Base-by-base conservation (phyloP, 2,888 invertebrate genomes). In the Agrypnus murinus region DNA sequence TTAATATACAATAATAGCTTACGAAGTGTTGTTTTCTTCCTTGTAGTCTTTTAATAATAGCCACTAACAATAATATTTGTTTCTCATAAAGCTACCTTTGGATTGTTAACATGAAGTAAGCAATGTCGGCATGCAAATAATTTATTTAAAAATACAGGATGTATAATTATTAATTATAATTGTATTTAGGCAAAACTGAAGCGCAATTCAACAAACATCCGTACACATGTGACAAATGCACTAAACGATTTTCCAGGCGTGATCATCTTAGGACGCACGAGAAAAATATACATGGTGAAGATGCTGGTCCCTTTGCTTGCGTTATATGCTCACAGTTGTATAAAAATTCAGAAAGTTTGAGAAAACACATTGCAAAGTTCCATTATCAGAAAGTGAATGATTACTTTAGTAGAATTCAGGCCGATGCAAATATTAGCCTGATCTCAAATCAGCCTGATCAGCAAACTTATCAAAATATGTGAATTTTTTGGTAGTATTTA, bases 261-360 rank as follows among this genome's bases (percentile, higher is more conserved):
- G 86, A 86, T 77, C 86, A 86, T 72, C 81, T 86, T 64, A 78
- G 85, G 65, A 86, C 86, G 55, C 86, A 86, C 77, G 85, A 86
- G 77, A 86, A 86, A 80, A 86, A 86, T 74, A 85, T 86, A 62
- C 86, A 86, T 73, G 86, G 86, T 12, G 86, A 86, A 75, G 86
- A 86, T 71, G 86, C 83, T 2, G 86, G 86, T 10, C 86, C 86
- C 9, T 86, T 86, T 75, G 83, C 83, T 60, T 86, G 86, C 70
- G 77, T 80, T 38, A 84, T 86, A 62, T 86, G 86, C 75, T 81
- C 84, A 48, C 86, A 86, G 72, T 73, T 86, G 57, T 86, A 86
- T 76, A 86, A 86, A 81, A 86, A 86, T 75, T 82, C 85, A 6
- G 86, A 86, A 73, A 86, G 86, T 78, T 79, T 86, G 34, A 79